Evolutionary conservation across 2,888 invertebrate species (phyloP).

Genomic region (Luperina testacea): DNA sequence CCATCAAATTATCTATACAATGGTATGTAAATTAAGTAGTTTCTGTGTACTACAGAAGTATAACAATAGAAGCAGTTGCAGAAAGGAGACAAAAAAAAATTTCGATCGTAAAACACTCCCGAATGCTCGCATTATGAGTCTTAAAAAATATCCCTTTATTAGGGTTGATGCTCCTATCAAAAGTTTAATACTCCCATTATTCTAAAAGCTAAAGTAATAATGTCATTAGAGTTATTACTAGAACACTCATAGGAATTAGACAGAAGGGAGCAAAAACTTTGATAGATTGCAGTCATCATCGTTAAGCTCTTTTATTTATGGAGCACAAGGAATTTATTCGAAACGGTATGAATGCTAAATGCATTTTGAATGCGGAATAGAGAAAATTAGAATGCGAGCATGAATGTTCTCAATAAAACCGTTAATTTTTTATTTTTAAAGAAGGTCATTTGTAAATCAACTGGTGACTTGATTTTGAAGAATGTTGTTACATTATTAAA

Average conservation of each 20-base stretch:
- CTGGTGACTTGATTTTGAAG: too few species aligned
- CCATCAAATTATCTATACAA: too few species aligned
- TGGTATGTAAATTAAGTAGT: too few species aligned
- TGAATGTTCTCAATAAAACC: neutral
- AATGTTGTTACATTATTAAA: too few species aligned
- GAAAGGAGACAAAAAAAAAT: too few species aligned
- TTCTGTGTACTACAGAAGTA: too few species aligned
- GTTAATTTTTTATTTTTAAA: too few species aligned
- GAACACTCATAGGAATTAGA: constrained; percentile 54
- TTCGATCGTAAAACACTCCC: too few species aligned
- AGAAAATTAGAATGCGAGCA: neutral
- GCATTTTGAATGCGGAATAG: neutral
- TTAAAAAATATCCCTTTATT: neutral
- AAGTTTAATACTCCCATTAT: constrained; percentile 8
- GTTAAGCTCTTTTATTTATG: constrained; percentile 50
- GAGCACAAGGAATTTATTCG: constrained; percentile 31
- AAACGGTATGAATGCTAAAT: constrained; percentile 40
- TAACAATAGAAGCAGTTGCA: too few species aligned
- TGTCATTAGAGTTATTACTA: constrained; percentile 39
- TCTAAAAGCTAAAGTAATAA: constrained; percentile 33
- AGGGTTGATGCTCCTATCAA: neutral
- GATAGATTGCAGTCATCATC: constrained; percentile 56
- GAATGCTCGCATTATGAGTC: too few species aligned
- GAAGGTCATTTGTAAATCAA: too few species aligned
- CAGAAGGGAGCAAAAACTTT: constrained; percentile 39